Evolutionary conservation across 2,888 invertebrate genomes (phyloP).

Genomic region (Oscheius sp.): DNA sequence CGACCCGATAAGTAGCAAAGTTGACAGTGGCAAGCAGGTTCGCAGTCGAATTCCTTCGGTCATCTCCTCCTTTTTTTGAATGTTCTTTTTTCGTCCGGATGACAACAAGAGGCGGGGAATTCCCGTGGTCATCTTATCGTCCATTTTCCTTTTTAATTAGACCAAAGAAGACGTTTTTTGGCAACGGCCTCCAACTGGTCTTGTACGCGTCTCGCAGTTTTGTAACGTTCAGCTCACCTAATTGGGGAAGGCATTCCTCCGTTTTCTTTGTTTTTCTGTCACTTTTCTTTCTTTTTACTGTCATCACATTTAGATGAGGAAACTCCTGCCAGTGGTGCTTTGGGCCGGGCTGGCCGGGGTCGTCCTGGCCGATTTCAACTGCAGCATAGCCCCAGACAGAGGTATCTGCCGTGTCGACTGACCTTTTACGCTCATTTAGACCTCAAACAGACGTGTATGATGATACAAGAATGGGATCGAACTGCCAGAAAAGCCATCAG

Average conservation of each 20-base stretch:
- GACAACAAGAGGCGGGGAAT: too few species aligned
- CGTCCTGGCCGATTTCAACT: constrained; percentile 38
- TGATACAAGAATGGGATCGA: constrained; percentile 63
- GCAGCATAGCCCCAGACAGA: constrained; percentile 42
- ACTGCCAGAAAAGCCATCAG: constrained; percentile 56
- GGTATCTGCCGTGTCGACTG: constrained; percentile 33
- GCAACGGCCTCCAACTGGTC: neutral
- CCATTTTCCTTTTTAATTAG: neutral
- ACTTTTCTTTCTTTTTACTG: neutral
- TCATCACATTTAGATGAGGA: constrained; percentile 6
- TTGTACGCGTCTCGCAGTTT: constrained; percentile 2
- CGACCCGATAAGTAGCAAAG: neutral
- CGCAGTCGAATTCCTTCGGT: neutral
- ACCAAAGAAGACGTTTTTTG: neutral
- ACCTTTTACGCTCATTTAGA: constrained; percentile 39
- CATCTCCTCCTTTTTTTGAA: neutral
- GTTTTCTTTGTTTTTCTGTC: neutral
- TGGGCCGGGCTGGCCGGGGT: constrained; percentile 27
- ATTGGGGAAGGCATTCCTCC: neutral
- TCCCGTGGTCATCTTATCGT: neutral
- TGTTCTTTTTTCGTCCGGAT: too few species aligned
- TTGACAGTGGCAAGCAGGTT: neutral
- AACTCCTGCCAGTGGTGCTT: constrained; percentile 23
- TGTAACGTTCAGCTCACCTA: constrained; percentile 27
- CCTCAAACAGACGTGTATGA: constrained; percentile 54